Conservation (phyloP, 2,888 invertebrate genomes). For the Platynereis dumerilii region DNA sequence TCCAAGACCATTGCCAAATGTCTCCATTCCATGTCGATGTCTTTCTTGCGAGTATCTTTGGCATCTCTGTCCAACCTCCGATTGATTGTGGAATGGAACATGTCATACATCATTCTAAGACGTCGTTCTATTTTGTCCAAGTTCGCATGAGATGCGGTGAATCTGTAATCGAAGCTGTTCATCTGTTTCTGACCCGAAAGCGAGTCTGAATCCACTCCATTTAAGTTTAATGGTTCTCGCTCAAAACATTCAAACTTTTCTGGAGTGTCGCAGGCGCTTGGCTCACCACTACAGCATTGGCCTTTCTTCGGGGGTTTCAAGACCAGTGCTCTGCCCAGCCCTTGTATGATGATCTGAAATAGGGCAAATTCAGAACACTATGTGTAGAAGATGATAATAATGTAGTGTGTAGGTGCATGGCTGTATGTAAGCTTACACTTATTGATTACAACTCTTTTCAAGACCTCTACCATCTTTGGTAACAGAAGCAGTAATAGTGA, state of each 20-base stretch:
- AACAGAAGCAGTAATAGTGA: too few species aligned
- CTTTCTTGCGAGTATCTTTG: background rate
- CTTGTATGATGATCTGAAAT: background rate
- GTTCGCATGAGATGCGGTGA: background rate
- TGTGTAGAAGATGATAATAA: too few species aligned
- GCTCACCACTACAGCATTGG: background rate
- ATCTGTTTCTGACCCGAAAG: too few species aligned
- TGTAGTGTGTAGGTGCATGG: too few species aligned
- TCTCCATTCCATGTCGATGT: conserved; percentile 14
- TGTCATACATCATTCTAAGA: conserved; percentile 1
- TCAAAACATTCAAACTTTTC: background rate
- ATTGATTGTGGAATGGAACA: background rate
- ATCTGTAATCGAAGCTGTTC: background rate
- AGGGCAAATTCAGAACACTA: too few species aligned
- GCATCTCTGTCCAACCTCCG: background rate
- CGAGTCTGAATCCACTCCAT: background rate
- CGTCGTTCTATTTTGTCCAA: conserved; percentile 8
- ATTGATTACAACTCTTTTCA: too few species aligned
- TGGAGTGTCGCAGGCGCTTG: background rate
- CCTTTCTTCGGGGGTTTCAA: background rate
- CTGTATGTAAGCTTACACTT: too few species aligned
- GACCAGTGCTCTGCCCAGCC: background rate
- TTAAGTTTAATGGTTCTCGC: conserved; percentile 3
- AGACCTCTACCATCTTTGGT: too few species aligned
- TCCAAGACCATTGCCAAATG: conserved; percentile 19